Conservation (phyloP, 2,797 vertebrate species). For the Danio kyathit region DNA sequence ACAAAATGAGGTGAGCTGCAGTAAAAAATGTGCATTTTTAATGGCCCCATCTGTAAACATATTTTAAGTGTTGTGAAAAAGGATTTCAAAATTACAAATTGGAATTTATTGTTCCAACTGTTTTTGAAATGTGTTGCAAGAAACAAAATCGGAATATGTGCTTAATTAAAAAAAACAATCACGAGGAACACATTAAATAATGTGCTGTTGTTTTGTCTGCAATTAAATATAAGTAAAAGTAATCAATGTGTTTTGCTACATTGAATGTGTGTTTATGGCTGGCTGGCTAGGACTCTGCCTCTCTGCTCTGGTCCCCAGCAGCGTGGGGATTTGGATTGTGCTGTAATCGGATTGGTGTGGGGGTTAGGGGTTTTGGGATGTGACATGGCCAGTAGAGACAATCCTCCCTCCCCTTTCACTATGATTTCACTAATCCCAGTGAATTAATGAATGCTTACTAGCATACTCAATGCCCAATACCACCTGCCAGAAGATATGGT, state of each 20-base stretch:
- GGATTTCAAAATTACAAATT: no score
- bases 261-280: neutral
- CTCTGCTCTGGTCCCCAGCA: slow-evolving; percentile 2
- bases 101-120: no score
- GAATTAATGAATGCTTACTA: slow-evolving; percentile 18
- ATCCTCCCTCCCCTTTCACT: slow-evolving; percentile 34
- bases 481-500: neutral
- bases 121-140: no score
- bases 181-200: no score
- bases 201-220: no score
- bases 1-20: no score
- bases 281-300: neutral
- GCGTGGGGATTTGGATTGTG: slow-evolving; percentile 74
- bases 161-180: no score
- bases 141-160: no score
- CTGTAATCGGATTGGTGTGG: slow-evolving; percentile 78
- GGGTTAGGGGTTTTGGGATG: slow-evolving; percentile 70
- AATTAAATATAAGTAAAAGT: no score
- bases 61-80: no score
- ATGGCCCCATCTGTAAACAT: no score
- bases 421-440: slow-evolving; percentile 7
- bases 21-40: no score
- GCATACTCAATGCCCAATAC: neutral
- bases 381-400: slow-evolving; percentile 66
- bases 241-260: neutral